These are phyloP conservation scores for Hymenochirus boettgeri DNA, from an alignment of 2,113 vertebrate species.

Conservation along the genomic window DNA sequence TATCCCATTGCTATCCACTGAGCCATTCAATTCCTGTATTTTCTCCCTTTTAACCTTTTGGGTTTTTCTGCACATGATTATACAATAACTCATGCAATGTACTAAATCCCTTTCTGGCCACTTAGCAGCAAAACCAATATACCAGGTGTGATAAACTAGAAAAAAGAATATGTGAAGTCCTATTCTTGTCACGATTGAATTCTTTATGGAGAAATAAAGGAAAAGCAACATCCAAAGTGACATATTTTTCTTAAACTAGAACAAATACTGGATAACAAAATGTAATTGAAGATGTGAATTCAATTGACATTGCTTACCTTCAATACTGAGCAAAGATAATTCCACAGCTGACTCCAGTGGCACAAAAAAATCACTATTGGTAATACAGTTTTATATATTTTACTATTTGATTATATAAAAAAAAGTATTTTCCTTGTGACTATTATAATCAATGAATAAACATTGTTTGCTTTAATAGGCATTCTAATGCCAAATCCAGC, in stretches of 20 bases:
- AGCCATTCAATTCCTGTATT: slow-evolving; percentile 31
- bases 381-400: too few relatives aligned
- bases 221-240: not conserved
- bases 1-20: slow-evolving; percentile 24
- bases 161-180: slow-evolving; percentile 13
- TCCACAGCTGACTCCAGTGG: too few relatives aligned
- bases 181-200: slow-evolving; percentile 11
- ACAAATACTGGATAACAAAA: not conserved
- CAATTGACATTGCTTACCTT: not conserved
- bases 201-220: slow-evolving; percentile 10
- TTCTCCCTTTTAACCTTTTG: slow-evolving; percentile 31
- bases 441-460: too few relatives aligned
- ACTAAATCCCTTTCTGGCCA: slow-evolving; percentile 26
- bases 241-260: not conserved
- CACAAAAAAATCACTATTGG: too few relatives aligned
- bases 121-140: slow-evolving; percentile 27
- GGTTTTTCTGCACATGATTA: slow-evolving; percentile 23
- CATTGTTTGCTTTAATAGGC: too few relatives aligned
- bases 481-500: too few relatives aligned
- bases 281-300: not conserved
- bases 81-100: slow-evolving; percentile 27
- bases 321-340: not conserved
- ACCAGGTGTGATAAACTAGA: slow-evolving; percentile 17
- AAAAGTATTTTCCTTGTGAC: too few relatives aligned
- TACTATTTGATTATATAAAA: too few relatives aligned